Percentiles rank a stretch among this genome's conserved stretches.
phyloP scores from a whole-genome alignment of 2,797 vertebrate species.

The Trachops cirrhosus region DNA sequence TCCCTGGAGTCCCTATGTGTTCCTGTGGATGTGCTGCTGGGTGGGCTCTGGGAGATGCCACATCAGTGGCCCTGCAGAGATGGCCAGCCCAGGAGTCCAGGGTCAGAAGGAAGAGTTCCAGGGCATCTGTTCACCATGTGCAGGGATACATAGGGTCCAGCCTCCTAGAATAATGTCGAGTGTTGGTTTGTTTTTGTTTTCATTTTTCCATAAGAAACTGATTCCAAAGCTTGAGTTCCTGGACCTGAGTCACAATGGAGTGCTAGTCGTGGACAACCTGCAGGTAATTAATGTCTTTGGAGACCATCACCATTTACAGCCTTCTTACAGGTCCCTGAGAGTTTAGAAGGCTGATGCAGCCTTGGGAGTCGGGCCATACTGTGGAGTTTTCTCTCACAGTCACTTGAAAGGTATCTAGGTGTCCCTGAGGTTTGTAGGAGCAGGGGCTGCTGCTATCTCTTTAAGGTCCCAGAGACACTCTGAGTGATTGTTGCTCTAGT shows the following conservation, averaged over 20 bases:
- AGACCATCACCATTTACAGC: not conserved
- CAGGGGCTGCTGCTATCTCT: not conserved
- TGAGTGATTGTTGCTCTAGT: not conserved
- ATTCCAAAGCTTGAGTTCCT: constrained; percentile 96
- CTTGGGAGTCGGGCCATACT: too few species aligned
- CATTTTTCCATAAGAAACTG: constrained; percentile 87
- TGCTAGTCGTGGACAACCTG: constrained; percentile 92
- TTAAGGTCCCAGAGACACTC: not conserved
- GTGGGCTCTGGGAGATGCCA: not conserved
- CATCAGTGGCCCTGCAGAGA: not conserved
- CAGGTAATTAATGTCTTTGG: constrained; percentile 86
- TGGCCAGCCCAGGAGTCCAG: not conserved
- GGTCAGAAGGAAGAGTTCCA: not conserved
- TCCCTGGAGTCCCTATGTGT: not conserved
- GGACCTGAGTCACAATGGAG: constrained; percentile 95
- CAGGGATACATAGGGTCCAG: not conserved
- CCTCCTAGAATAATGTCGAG: not conserved
- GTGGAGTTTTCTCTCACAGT: not conserved
- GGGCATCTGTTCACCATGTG: not conserved
- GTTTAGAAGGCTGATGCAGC: not conserved
- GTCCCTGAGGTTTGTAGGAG: not conserved
- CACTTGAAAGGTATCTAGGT: not conserved
- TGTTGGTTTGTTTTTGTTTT: constrained; percentile 50
- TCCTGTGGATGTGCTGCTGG: not conserved
- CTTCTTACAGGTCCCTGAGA: not conserved